phyloP scores from a whole-genome alignment of 2,797 vertebrate genomes.

The Coreius guichenoti region DNA sequence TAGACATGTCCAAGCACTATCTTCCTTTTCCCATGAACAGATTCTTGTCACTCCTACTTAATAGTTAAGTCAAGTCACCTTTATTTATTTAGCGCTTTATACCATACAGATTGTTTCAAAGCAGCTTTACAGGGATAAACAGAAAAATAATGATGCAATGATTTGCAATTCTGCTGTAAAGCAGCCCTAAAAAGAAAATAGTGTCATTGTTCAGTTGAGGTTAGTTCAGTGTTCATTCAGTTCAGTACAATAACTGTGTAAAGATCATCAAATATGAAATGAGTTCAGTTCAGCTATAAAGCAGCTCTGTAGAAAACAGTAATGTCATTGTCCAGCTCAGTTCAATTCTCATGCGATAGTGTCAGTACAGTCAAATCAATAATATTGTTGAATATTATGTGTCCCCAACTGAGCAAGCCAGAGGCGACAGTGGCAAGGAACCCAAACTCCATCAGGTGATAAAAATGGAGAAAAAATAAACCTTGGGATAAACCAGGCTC shows the following conservation, averaged over 20 bases:
- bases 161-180: background rate
- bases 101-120: background rate
- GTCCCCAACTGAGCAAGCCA: background rate
- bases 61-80: background rate
- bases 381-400: background rate
- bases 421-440: background rate
- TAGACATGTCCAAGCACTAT: constrained; percentile 1
- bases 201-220: background rate
- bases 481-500: background rate
- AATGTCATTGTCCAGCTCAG: background rate
- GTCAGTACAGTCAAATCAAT: background rate
- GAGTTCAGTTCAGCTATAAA: background rate
- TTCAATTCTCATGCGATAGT: background rate
- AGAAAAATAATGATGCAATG: background rate
- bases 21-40: background rate
- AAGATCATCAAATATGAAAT: background rate
- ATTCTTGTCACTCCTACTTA: background rate
- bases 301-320: background rate
- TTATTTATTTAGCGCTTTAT: background rate
- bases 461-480: background rate
- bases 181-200: background rate
- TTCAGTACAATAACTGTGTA: background rate
- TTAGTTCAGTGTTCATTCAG: background rate
- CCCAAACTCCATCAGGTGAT: background rate
- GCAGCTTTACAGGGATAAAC: background rate